These are phyloP conservation scores for Podiceps cristatus DNA, from an alignment of 2,113 vertebrate genomes.

Conservation along the genomic window DNA sequence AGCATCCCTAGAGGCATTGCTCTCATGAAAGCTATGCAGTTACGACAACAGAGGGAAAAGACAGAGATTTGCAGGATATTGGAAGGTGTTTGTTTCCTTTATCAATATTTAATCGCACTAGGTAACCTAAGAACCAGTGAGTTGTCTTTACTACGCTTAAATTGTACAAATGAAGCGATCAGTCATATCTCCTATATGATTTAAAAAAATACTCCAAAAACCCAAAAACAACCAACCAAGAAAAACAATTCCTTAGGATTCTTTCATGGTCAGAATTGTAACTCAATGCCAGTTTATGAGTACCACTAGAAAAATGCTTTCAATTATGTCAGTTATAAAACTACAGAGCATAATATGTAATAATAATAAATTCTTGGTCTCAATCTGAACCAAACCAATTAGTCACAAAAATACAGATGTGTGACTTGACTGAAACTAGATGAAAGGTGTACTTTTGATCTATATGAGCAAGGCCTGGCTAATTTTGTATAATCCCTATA, in stretches of 20 bases:
- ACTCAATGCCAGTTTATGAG: neutral
- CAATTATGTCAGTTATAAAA: neutral
- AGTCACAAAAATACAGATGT: neutral
- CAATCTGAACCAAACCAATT: neutral
- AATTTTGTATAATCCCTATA: neutral
- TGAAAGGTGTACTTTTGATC: neutral
- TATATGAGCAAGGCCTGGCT: neutral
- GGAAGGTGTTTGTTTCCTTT: constrained; percentile 56
- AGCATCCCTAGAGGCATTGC: neutral
- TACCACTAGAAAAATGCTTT: constrained; percentile 1
- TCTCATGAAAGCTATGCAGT: neutral
- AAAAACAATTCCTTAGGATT: neutral
- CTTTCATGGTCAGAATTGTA: neutral
- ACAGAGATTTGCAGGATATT: constrained; percentile 59
- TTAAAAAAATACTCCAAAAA: too few species aligned
- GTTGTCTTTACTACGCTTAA: constrained; percentile 12
- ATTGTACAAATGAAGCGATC: neutral
- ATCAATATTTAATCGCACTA: constrained; percentile 71
- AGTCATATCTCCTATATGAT: neutral
- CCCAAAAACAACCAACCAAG: neutral
- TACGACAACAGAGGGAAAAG: constrained; percentile 20
- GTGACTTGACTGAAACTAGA: neutral
- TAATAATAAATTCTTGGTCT: neutral
- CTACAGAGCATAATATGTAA: neutral
- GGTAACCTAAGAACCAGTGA: constrained; percentile 51